Evolutionary conservation across 2,797 vertebrate species (phyloP).

Genomic region (Malacoctenus gilli): DNA sequence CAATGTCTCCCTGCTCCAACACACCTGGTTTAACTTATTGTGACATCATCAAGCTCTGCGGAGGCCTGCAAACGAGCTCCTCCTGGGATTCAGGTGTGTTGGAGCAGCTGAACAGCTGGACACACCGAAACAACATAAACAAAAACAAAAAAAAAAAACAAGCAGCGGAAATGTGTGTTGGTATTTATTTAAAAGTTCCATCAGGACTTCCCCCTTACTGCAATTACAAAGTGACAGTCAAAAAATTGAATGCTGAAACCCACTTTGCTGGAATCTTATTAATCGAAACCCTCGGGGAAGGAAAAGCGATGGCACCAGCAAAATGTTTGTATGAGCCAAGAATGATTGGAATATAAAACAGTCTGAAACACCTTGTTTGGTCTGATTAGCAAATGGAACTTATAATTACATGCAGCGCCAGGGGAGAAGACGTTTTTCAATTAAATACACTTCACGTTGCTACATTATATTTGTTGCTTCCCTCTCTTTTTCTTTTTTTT

Average conservation of each 20-base stretch:
- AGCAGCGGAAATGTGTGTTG: too few relatives aligned
- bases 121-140: too few relatives aligned
- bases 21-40: too few relatives aligned
- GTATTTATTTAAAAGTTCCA: not conserved
- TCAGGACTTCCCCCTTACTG: not conserved
- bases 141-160: too few relatives aligned
- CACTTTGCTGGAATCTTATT: conserved; percentile 1
- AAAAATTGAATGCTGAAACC: conserved; percentile 8
- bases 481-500: too few relatives aligned
- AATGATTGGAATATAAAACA: conserved; percentile 26
- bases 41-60: too few relatives aligned
- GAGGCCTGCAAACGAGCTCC: too few relatives aligned
- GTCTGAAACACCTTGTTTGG: conserved; percentile 20
- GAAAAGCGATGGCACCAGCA: conserved; percentile 11
- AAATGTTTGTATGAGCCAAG: conserved; percentile 5
- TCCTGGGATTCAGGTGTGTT: too few relatives aligned
- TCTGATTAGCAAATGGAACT: conserved; percentile 21
- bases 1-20: too few relatives aligned
- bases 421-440: conserved; percentile 9
- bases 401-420: conserved; percentile 28
- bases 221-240: not conserved
- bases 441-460: conserved; percentile 4
- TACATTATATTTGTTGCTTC: not conserved
- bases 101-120: too few relatives aligned
- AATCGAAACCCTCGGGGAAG: conserved; percentile 10